phyloP scores from a whole-genome alignment of 2,113 vertebrate genomes.

The Microcebus jonahi region DNA sequence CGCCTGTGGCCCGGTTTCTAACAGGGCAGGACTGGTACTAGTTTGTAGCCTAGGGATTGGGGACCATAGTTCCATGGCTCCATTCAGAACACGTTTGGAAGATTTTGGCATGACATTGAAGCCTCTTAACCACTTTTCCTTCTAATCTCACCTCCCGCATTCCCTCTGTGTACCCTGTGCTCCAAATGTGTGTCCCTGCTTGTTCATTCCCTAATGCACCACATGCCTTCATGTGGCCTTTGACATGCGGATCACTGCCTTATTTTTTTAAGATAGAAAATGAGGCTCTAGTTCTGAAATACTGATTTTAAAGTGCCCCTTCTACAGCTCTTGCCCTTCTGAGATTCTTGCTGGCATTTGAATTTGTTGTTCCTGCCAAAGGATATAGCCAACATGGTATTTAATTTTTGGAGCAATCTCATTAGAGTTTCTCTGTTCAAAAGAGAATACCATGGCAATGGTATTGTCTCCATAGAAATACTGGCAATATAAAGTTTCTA shows the following conservation, averaged over 20 bases:
- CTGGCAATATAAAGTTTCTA: neutral
- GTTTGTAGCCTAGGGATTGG: too few species aligned
- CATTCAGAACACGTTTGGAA: neutral
- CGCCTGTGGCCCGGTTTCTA: too few species aligned
- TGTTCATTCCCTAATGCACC: neutral
- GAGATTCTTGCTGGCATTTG: slow-evolving; percentile 34
- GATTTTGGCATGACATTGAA: neutral
- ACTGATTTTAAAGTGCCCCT: slow-evolving; percentile 17
- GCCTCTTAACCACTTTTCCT: neutral
- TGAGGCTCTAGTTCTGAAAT: neutral
- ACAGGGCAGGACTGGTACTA: too few species aligned
- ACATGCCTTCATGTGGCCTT: neutral
- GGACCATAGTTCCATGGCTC: too few species aligned
- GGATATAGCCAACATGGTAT: neutral
- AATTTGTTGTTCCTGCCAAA: slow-evolving; percentile 55
- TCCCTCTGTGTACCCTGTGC: neutral
- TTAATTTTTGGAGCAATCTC: slow-evolving; percentile 45
- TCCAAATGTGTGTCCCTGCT: neutral
- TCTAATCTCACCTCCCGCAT: neutral
- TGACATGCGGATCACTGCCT: neutral
- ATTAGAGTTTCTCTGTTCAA: slow-evolving; percentile 21
- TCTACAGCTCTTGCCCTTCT: slow-evolving; percentile 4
- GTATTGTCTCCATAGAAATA: slow-evolving; percentile 52
- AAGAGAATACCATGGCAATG: neutral
- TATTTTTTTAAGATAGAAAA: slow-evolving; percentile 10